phyloP scores from a whole-genome alignment of 2,797 vertebrate species.

The Erpetoichthys calabaricus region DNA sequence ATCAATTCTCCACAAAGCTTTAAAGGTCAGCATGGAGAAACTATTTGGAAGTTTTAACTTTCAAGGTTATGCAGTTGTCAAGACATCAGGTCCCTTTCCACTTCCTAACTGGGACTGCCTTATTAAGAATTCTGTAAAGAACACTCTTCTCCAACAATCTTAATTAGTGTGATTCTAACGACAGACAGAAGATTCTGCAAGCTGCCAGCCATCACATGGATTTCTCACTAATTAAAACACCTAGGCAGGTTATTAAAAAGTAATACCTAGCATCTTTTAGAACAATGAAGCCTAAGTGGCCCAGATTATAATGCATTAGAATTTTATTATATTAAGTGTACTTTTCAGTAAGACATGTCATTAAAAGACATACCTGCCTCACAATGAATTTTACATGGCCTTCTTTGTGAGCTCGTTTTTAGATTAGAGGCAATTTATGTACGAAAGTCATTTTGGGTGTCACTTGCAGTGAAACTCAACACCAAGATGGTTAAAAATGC shows the following conservation, averaged over 20 bases:
- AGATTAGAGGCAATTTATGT: too few relatives aligned
- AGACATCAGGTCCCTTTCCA: constrained; percentile 56
- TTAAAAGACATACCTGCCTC: constrained; percentile 15
- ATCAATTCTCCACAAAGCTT: constrained; percentile 9
- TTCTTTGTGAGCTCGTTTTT: too few relatives aligned
- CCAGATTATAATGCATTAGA: too few relatives aligned
- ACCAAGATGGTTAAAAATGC: too few relatives aligned
- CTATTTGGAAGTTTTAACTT: constrained; percentile 23
- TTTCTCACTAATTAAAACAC: constrained; percentile 79
- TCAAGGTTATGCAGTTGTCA: constrained; percentile 54
- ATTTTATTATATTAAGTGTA: background rate
- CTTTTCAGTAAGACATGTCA: constrained; percentile 5
- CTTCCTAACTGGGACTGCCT: constrained; percentile 52
- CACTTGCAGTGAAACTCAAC: too few relatives aligned
- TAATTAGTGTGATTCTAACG: constrained; percentile 86
- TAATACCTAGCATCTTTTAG: constrained; percentile 42
- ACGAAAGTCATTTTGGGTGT: too few relatives aligned
- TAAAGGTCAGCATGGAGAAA: constrained; percentile 25
- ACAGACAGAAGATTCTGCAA: constrained; percentile 67
- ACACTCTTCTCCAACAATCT: constrained; percentile 68
- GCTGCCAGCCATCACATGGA: constrained; percentile 70
- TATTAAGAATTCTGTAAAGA: constrained; percentile 65
- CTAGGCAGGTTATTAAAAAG: constrained; percentile 61
- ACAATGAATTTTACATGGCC: background rate
- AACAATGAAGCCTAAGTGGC: background rate